Conservation (phyloP, 2,113 vertebrate species). For the Cephalopholis sonnerati region DNA sequence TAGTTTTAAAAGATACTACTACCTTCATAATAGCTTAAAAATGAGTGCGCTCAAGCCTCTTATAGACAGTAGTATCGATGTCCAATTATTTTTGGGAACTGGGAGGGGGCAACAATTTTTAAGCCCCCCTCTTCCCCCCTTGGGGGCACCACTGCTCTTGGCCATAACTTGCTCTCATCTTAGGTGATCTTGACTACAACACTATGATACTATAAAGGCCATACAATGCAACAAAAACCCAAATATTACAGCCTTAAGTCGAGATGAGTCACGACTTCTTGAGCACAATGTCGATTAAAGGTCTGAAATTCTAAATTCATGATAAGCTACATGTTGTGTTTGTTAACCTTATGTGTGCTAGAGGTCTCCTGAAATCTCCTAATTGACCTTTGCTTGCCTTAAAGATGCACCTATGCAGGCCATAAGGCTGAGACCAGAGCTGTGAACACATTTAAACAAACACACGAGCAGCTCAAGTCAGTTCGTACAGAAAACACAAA, state of each 20-base stretch:
- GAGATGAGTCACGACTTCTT: constrained; percentile 9
- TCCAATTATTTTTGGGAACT: too few species aligned
- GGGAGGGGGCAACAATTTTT: too few species aligned
- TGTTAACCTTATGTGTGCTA: background rate
- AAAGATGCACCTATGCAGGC: background rate
- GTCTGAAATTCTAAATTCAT: background rate
- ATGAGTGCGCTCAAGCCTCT: too few species aligned
- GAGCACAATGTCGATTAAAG: background rate
- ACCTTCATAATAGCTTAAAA: too few species aligned
- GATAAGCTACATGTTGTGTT: background rate
- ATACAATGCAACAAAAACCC: background rate
- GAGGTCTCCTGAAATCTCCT: background rate
- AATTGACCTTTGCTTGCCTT: background rate
- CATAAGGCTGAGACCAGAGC: background rate
- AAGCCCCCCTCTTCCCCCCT: too few species aligned
- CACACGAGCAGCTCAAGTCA: background rate
- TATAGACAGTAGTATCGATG: too few species aligned
- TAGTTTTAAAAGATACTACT: too few species aligned
- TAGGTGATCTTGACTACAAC: too few species aligned
- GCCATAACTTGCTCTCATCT: too few species aligned
- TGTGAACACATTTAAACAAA: constrained; percentile 6
- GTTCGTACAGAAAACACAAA: background rate
- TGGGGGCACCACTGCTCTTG: too few species aligned
- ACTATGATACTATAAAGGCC: background rate
- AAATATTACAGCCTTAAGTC: background rate